Evolutionary conservation across 2,888 invertebrate genomes (phyloP), one percentile per base, ranked within the genome.

Genomic region (Cylloceria caligata): DNA sequence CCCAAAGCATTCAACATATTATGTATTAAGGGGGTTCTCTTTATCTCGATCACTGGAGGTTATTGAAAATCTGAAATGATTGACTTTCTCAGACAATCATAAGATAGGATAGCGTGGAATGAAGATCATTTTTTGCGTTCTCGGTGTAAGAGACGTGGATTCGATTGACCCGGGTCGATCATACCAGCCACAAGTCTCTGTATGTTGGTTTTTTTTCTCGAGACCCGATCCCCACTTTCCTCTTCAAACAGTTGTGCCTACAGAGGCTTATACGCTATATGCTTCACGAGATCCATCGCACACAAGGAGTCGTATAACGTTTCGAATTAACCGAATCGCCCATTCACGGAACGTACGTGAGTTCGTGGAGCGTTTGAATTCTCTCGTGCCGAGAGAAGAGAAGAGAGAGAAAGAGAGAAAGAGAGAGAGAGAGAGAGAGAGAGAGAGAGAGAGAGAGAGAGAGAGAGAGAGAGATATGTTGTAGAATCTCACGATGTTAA

Each of bases 281-380:
- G 36, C 49, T 9, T 19, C 7, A 16, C 9, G 67, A 52, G 64
- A 27, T 24, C 27, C 42, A 21, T 47, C 68, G 27, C 19, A 42
- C 49, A 78, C 76, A 81, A 42, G 80, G 84, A 86, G 86, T 86
- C 87, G 88, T 88, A 88, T 90, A 89, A 88, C 85, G 87, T 88
- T 89, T 88, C 87, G 87, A 89, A 90, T 90, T 88, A 89, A 89
- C 85, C 86, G 85, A 83, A 83, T 85, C 64, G 73, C 83, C 87
- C 88, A 88, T 89, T 90, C 89, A 89, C 34, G 84, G 88, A 89
- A 88, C 88, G 89, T 89, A 89, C 90, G 90, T 89, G 87, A 85
- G 88, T 87, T 86, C 86, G 83, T 78, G 74, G 68, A 80, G 71
- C 68, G 49, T 68, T 78, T 74, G 82, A 80, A 83, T 81, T 80